A percentile compares a stretch with the other conserved stretches of the same genome.
phyloP scores from a whole-genome alignment of 2,113 vertebrate genomes.

The Athene cunicularia region DNA sequence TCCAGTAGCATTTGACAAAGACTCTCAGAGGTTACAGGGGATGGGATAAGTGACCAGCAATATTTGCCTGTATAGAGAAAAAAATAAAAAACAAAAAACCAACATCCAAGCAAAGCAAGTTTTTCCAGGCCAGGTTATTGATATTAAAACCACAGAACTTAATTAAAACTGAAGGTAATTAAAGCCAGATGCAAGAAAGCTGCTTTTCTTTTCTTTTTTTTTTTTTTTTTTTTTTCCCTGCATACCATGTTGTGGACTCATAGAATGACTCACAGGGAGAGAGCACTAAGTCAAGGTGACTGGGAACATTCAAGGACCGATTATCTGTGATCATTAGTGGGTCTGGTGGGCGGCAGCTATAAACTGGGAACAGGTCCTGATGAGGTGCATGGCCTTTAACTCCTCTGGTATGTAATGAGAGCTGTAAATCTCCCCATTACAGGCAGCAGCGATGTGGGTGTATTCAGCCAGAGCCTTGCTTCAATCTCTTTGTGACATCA shows the following conservation, averaged over 20 bases:
- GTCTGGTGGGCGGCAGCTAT: not conserved
- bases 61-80: not conserved
- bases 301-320: not conserved
- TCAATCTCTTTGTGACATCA: not conserved
- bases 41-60: not conserved
- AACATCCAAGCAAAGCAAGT: not conserved
- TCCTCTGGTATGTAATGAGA: not conserved
- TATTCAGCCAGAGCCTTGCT: not conserved
- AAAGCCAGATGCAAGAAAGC: slow-evolving; percentile 35
- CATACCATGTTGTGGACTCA: not conserved
- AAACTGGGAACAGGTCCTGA: not conserved
- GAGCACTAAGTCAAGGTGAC: not conserved
- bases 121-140: slow-evolving; percentile 3
- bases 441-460: not conserved
- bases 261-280: not conserved
- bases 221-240: not conserved
- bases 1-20: not conserved
- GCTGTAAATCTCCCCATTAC: not conserved
- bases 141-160: slow-evolving; percentile 26
- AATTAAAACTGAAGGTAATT: slow-evolving; percentile 40
- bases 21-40: not conserved
- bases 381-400: slow-evolving; percentile 5
- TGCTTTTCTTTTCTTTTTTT: no score
- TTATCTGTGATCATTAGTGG: slow-evolving; percentile 24
- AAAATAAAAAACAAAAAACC: not conserved